phyloP scores from a whole-genome alignment of 2,113 vertebrate species.

The Felis chaus region DNA sequence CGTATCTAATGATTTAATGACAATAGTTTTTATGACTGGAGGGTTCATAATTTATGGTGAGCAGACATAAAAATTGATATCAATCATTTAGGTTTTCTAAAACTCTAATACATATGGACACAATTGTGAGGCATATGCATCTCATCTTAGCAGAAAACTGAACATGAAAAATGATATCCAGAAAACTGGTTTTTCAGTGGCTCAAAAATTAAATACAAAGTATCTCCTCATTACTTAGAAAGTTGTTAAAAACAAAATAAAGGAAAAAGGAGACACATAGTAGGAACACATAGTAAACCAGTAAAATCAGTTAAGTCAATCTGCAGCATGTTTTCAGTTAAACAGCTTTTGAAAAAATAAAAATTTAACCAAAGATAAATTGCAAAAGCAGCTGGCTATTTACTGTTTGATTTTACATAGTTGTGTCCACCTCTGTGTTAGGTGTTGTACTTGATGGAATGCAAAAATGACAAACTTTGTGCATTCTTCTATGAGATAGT shows the following conservation, averaged over 20 bases:
- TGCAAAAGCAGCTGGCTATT: neutral
- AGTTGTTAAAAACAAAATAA: neutral
- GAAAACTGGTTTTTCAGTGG: neutral
- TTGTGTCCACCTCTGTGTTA: neutral
- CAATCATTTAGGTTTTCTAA: neutral
- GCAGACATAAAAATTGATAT: neutral
- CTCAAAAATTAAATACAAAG: conserved; percentile 6
- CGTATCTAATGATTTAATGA: neutral
- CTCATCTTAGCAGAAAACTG: neutral
- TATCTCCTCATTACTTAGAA: conserved; percentile 37
- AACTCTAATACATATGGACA: neutral
- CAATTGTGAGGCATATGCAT: neutral
- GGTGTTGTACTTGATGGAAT: neutral
- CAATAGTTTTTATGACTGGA: neutral
- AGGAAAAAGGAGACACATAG: neutral
- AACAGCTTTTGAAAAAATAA: neutral
- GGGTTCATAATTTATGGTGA: neutral
- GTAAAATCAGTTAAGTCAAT: neutral
- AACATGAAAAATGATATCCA: neutral
- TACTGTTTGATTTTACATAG: neutral
- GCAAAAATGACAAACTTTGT: neutral
- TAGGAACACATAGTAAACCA: neutral
- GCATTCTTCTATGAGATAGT: neutral
- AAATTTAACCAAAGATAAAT: neutral
- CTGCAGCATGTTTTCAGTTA: neutral